Base-by-base conservation (phyloP, 1,140 invertebrate species). In the Nixonia krombeini region DNA sequence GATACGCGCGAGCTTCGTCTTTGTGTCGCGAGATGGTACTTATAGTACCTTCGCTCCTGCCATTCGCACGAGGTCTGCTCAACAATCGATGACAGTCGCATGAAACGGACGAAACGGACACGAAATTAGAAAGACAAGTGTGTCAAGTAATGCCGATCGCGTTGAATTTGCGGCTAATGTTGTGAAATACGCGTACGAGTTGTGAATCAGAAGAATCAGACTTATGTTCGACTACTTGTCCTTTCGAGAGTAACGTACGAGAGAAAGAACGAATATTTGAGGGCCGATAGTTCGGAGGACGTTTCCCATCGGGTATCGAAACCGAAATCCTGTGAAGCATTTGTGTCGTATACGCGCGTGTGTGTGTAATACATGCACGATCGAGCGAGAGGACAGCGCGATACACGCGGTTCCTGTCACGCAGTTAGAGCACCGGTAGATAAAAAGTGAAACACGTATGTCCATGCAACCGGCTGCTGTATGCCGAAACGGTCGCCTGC, bases 81-180 rank as follows among this genome's bases (percentile, higher is more conserved):
- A 38, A 55, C 58, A 62, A 62, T 62, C 58, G 50, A 62, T 62
- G 58, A 62, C 58, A 53, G 50, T 62, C 50, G 46, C 42, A 23
- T 44, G 35, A 46, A 53, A 28, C 58, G 50, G 31, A 35, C 42
- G 44, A 38, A 62, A 17, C 44, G 50, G 25, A 42, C 16, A 18
- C 41, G 37, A 41, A 53, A 61, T 45, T 35, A 13, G 10, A 61
- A 33, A 38, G 45, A 35, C 29, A 17, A 44, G 47, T 46, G 47
- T 15, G 16, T 44, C 16, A 17, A 25, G 16, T 45, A 31, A 45
- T 7, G 23, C 9, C 17, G 40, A 25, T 42, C 7, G 17, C 16
- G 21, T 16, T 1, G n/a, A 45, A 45, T 7, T 9, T 2, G 10
- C 26, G 13, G 5, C 2, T 1, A 45, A 45, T 45, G n/a, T n/a